phyloP scores from a whole-genome alignment of 2,888 invertebrate species.

The Hirtodrosophila cameraria region DNA sequence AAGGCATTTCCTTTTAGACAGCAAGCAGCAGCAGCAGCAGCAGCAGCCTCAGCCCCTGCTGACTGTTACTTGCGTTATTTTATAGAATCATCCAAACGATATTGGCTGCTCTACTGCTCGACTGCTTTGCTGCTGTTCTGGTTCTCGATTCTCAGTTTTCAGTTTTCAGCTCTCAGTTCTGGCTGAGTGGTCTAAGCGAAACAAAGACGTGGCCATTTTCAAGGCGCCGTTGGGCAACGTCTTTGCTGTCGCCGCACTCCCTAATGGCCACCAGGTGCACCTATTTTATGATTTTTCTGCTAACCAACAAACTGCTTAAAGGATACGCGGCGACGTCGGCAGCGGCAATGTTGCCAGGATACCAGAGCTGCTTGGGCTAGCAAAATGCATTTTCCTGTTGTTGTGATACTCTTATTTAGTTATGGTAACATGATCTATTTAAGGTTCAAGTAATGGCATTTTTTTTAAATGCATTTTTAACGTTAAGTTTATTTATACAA shows the following conservation, averaged over 20 bases:
- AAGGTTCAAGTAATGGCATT: no score
- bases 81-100: constrained; percentile 65
- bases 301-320: constrained; percentile 77
- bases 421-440: background rate
- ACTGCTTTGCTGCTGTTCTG: constrained; percentile 5
- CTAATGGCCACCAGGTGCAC: constrained; percentile 77
- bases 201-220: constrained; percentile 60
- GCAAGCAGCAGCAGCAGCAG: no score
- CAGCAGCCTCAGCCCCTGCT: constrained; percentile 11
- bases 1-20: constrained; percentile 72
- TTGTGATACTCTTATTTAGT: background rate
- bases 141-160: background rate
- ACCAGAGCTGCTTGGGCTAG: constrained; percentile 29
- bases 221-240: constrained; percentile 47
- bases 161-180: constrained; percentile 28
- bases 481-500: no score
- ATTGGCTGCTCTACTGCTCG: constrained; percentile 47
- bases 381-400: constrained; percentile 51
- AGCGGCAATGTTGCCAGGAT: constrained; percentile 36
- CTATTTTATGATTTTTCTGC: constrained; percentile 71
- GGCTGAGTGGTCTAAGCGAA: constrained; percentile 54
- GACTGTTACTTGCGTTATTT: constrained; percentile 52
- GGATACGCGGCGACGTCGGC: constrained; percentile 47
- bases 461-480: no score
- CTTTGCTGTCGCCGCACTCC: constrained; percentile 55